Evolutionary conservation across 2,888 invertebrate species (phyloP).

Genomic region (Rhabditophanes sp.): DNA sequence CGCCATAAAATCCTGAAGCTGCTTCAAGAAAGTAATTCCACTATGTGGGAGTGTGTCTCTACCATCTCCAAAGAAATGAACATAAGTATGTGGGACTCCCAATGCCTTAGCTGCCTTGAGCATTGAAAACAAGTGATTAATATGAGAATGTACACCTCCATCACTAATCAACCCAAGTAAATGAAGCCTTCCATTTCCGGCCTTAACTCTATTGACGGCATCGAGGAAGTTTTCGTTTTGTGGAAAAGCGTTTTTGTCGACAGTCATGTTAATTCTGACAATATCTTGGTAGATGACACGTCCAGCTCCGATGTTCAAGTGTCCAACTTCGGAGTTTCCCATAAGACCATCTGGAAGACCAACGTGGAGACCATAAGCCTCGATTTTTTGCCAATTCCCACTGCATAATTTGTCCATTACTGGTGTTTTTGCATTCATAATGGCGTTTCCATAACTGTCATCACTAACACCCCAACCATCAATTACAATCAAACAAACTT

Average conservation of each 20-base stretch:
- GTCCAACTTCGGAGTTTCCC: constrained; percentile 49
- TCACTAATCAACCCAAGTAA: constrained; percentile 45
- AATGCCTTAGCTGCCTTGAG: constrained; percentile 45
- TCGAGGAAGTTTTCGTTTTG: constrained; percentile 43
- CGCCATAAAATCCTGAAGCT: constrained; percentile 35
- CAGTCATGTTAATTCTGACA: constrained; percentile 46
- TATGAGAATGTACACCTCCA: constrained; percentile 48
- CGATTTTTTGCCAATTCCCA: constrained; percentile 41
- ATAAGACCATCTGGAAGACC: constrained; percentile 48
- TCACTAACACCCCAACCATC: constrained; percentile 48
- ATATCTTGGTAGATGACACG: constrained; percentile 48
- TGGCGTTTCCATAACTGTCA: constrained; percentile 45
- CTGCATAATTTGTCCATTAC: constrained; percentile 46
- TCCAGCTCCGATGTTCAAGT: constrained; percentile 48
- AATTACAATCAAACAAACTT: constrained; percentile 47
- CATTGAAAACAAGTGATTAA: constrained; percentile 46
- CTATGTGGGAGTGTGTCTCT: constrained; percentile 47
- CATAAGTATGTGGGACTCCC: constrained; percentile 45
- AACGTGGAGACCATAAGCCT: constrained; percentile 47
- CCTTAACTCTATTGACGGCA: constrained; percentile 46
- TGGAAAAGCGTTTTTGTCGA: constrained; percentile 25
- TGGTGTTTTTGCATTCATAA: constrained; percentile 46
- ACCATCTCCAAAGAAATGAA: constrained; percentile 47
- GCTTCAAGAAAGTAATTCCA: constrained; percentile 40
- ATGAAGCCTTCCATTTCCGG: constrained; percentile 45